phyloP scores from a whole-genome alignment of 2,113 vertebrate species.

The Nasalis larvatus region DNA sequence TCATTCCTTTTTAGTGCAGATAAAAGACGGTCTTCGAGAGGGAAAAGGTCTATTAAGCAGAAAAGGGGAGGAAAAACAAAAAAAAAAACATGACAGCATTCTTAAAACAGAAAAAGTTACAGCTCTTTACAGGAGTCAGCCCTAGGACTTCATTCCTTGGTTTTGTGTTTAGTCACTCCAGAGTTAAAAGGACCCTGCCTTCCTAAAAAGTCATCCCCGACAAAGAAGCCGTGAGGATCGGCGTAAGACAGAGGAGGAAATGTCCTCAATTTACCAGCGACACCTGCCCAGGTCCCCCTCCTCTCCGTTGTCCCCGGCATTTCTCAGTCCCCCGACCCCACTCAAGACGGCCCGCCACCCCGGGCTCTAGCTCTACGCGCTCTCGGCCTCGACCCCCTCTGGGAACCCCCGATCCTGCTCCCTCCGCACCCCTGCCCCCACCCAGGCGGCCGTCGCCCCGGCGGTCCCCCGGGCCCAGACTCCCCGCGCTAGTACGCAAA shows the following conservation, averaged over 20 bases:
- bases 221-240: neutral
- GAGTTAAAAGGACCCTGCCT: neutral
- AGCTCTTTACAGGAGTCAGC: neutral
- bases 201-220: neutral
- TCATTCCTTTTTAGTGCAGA: slow-evolving; percentile 43
- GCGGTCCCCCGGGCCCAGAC: neutral
- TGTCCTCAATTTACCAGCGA: slow-evolving; percentile 49
- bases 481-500: neutral
- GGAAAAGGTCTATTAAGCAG: neutral
- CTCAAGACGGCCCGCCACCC: neutral
- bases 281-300: slow-evolving; percentile 43
- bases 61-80: neutral
- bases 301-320: too few relatives aligned
- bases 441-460: neutral
- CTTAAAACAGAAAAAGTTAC: neutral
- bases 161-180: neutral
- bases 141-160: neutral
- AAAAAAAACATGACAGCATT: neutral
- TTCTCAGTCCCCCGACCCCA: neutral
- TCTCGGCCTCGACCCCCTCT: accelerated
- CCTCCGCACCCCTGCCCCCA: neutral
- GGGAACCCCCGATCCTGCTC: neutral
- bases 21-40: neutral
- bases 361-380: neutral
- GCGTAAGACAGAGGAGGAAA: neutral